Conservation (phyloP, 2,113 vertebrate genomes). For the Balaeniceps rex region DNA sequence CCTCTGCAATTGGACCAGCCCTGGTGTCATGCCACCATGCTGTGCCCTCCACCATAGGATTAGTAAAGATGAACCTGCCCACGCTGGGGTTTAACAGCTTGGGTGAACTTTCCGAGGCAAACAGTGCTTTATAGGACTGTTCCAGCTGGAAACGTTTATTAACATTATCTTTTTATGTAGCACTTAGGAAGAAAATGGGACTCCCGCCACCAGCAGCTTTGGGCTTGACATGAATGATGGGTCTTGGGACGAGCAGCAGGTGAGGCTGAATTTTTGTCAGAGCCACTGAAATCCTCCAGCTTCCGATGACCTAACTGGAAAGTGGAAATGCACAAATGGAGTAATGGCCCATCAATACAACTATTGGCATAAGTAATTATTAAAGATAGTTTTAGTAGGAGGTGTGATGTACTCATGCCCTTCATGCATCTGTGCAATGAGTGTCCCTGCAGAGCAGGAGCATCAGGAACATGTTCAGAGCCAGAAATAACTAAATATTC, state of each 20-base stretch:
- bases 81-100: not conserved
- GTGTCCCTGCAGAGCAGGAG: accelerated
- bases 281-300: not conserved
- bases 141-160: not conserved
- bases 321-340: not conserved
- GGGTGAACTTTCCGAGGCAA: not conserved
- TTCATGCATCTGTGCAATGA: accelerated
- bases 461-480: accelerated
- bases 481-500: not conserved
- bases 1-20: accelerated
- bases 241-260: not conserved
- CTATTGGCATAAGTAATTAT: not conserved
- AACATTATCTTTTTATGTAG: not conserved
- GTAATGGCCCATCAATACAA: not conserved
- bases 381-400: not conserved
- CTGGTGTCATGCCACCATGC: not conserved
- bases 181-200: not conserved
- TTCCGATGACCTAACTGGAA: not conserved
- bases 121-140: not conserved
- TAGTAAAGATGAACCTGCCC: not conserved
- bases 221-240: accelerated
- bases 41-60: not conserved
- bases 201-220: not conserved
- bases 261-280: not conserved
- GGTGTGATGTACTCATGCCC: not conserved